Evolutionary conservation across 2,113 vertebrate species (phyloP).

Genomic region (Lanius collurio): DNA sequence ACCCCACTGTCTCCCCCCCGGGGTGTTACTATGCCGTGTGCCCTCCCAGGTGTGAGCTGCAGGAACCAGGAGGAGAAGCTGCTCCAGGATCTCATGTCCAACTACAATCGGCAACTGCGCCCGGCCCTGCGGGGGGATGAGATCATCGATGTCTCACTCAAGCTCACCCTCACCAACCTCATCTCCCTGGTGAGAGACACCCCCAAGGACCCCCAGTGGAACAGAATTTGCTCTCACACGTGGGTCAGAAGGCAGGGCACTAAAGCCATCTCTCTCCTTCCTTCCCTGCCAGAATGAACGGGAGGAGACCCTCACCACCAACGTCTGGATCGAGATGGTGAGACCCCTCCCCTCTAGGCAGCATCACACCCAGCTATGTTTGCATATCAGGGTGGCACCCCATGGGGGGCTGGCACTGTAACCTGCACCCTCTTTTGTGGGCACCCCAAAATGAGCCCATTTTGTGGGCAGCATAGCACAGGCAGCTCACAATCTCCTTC

Average conservation of each 20-base stretch:
- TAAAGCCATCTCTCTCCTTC: background rate
- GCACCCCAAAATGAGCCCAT: background rate
- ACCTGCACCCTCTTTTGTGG: background rate
- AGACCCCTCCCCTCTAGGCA: conserved; percentile 6
- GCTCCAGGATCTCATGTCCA: conserved; percentile 84
- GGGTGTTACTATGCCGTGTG: background rate
- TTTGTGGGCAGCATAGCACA: background rate
- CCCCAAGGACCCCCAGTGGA: fast-evolving
- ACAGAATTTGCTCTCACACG: background rate
- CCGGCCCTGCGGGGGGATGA: conserved; percentile 74
- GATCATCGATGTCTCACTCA: conserved; percentile 85
- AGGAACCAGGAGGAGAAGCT: conserved; percentile 88
- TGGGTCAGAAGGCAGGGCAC: background rate
- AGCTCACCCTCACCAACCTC: conserved; percentile 96
- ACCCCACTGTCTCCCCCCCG: fast-evolving
- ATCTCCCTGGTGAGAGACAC: conserved; percentile 86
- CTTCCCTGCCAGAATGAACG: conserved; percentile 82
- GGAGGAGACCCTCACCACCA: conserved; percentile 91
- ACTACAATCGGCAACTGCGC: conserved; percentile 84
- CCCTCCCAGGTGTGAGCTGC: conserved; percentile 50
- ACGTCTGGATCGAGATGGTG: conserved; percentile 97
- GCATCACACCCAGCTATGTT: fast-evolving
- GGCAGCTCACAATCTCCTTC: background rate
- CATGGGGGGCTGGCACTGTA: background rate
- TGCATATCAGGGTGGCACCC: background rate